phyloP scores from a whole-genome alignment of 2,888 invertebrate species.

The Agrotis ipsilon region DNA sequence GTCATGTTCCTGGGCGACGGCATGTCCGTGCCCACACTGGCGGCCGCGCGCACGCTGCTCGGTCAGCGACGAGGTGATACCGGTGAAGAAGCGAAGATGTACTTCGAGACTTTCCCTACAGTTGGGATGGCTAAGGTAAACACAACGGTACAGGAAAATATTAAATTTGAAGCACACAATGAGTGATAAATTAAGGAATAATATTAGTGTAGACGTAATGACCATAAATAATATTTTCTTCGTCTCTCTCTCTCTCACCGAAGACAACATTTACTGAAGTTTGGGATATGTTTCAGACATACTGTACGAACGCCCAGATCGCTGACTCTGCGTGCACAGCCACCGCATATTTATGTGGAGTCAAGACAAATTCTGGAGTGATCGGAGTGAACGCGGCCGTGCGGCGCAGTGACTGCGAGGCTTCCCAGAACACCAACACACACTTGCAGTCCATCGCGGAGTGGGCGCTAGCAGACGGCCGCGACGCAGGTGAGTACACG shows the following conservation, averaged over 20 bases:
- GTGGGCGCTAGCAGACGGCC: slow-evolving; percentile 91
- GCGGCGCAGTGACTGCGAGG: slow-evolving; percentile 89
- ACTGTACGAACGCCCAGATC: slow-evolving; percentile 91
- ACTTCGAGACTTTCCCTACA: slow-evolving; percentile 92
- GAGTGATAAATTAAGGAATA: not conserved
- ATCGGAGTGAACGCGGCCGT: slow-evolving; percentile 93
- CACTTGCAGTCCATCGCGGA: slow-evolving; percentile 92
- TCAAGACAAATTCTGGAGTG: slow-evolving; percentile 92
- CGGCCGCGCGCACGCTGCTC: slow-evolving; percentile 92
- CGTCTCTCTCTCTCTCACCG: not conserved
- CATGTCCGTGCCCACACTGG: slow-evolving; percentile 93
- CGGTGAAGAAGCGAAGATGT: slow-evolving; percentile 91
- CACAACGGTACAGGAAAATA: slow-evolving; percentile 66
- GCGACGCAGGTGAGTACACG: slow-evolving; percentile 74
- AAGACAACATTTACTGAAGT: not conserved
- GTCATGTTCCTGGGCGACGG: slow-evolving; percentile 95
- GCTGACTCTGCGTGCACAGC: slow-evolving; percentile 94
- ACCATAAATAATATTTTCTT: slow-evolving; percentile 52
- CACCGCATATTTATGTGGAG: slow-evolving; percentile 93
- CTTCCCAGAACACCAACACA: slow-evolving; percentile 78
- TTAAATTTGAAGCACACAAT: not conserved
- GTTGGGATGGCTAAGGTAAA: slow-evolving; percentile 92
- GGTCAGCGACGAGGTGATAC: slow-evolving; percentile 90
- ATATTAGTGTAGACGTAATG: not conserved
- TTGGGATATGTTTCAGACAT: slow-evolving; percentile 80